Percentiles rank a stretch among this genome's conserved stretches.
Evolutionary conservation across 2,888 invertebrate genomes (phyloP).

Genomic region (Nemapogon koenigi): DNA sequence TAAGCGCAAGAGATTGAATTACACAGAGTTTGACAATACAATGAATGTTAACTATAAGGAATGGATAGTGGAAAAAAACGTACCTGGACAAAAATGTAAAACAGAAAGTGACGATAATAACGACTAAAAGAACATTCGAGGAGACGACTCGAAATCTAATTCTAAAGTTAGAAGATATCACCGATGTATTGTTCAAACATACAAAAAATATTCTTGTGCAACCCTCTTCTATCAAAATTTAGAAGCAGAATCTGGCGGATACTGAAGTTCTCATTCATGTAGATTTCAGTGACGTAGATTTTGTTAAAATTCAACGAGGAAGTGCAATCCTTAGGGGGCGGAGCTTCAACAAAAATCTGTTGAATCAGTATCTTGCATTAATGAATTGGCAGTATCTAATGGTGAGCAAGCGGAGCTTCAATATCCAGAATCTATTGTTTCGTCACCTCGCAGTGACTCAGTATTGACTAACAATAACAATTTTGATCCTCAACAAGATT

Average conservation of each 20-base stretch:
- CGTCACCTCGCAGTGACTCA: no score
- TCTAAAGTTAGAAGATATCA: neutral
- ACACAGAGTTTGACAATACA: neutral
- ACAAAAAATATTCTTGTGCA: neutral
- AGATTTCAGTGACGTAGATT: no score
- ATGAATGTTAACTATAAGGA: neutral
- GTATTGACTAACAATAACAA: no score
- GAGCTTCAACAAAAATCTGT: no score
- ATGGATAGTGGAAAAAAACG: neutral
- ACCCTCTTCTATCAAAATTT: neutral
- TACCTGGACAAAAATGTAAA: neutral
- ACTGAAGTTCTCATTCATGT: neutral
- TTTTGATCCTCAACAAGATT: no score
- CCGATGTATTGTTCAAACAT: neutral
- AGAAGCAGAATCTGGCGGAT: neutral
- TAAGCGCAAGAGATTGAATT: neutral
- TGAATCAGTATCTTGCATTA: no score
- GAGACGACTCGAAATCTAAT: neutral
- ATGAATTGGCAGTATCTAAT: no score
- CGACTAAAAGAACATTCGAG: neutral
- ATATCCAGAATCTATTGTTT: no score
- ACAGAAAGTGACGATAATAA: neutral
- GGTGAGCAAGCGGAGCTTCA: no score
- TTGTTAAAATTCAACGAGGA: neutral
- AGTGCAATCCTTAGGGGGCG: neutral